Evolutionary conservation across 1,140 invertebrate species (phyloP).

Genomic region (Anoplolepis gracilipes): DNA sequence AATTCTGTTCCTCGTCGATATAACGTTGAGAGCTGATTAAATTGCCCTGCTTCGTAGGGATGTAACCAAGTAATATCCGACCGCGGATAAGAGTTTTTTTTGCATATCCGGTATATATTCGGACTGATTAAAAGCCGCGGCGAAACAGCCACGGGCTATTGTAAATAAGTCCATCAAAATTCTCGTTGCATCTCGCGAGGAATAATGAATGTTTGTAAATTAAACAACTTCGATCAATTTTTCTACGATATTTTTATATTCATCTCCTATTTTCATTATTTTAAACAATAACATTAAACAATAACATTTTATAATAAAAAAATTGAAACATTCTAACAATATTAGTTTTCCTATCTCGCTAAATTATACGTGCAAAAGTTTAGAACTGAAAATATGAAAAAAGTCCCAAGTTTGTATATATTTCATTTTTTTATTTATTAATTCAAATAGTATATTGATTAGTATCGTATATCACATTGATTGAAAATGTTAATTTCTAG

Average conservation of each 20-base stretch:
- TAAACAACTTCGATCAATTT: slow-evolving; percentile 38
- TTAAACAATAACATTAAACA: too few relatives aligned
- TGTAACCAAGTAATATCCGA: slow-evolving; percentile 53
- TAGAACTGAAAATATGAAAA: not conserved
- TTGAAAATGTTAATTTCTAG: not conserved
- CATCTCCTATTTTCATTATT: not conserved
- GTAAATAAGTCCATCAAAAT: slow-evolving; percentile 27
- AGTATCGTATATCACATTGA: not conserved
- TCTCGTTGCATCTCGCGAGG: not conserved
- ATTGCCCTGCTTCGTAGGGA: slow-evolving; percentile 59
- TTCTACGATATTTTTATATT: not conserved
- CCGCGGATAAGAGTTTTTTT: slow-evolving; percentile 58
- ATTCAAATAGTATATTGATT: not conserved
- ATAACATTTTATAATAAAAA: too few relatives aligned
- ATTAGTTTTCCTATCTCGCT: not conserved
- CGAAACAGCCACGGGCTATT: slow-evolving; percentile 14
- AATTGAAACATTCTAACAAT: too few relatives aligned
- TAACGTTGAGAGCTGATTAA: slow-evolving; percentile 68
- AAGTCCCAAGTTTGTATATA: not conserved
- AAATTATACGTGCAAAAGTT: not conserved
- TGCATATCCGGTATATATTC: slow-evolving; percentile 37
- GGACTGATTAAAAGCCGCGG: slow-evolving; percentile 42
- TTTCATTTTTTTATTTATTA: slow-evolving; percentile 7
- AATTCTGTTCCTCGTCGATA: slow-evolving; percentile 66
- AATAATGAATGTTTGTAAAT: slow-evolving; percentile 11